A percentile compares a stretch with the other conserved stretches of the same genome.
phyloP scores from a whole-genome alignment of 2,113 vertebrate genomes.

The Crotalus helleri region DNA sequence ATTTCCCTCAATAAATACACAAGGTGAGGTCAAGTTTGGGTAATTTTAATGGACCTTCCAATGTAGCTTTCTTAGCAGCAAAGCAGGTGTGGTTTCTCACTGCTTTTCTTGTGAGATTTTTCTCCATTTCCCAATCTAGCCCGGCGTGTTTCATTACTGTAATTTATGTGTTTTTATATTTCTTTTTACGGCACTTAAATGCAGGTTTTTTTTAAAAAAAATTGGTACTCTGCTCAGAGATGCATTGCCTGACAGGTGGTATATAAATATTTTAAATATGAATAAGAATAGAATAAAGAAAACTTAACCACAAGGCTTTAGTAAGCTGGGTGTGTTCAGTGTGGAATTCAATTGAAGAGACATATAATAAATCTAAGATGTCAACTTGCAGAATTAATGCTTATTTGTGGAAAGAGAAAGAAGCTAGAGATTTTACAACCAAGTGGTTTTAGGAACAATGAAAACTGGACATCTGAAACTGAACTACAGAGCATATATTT shows the following conservation, averaged over 20 bases:
- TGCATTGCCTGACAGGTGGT: not conserved
- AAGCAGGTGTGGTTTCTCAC: not conserved
- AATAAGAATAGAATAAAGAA: constrained; percentile 65
- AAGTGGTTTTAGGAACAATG: not conserved
- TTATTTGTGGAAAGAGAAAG: not conserved
- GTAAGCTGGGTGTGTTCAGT: constrained; percentile 58
- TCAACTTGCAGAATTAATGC: constrained; percentile 39
- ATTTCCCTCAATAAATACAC: not conserved
- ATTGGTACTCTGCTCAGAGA: not conserved
- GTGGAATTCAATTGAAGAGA: constrained; percentile 57
- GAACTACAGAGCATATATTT: not conserved
- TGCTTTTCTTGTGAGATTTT: not conserved
- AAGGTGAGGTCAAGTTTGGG: not conserved
- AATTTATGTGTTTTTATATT: not conserved
- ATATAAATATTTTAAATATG: not conserved
- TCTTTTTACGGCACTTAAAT: not conserved
- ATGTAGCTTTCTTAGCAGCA: not conserved
- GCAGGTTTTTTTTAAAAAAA: not conserved
- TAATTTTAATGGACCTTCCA: not conserved
- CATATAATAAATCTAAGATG: constrained; percentile 36
- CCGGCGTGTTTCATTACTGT: not conserved
- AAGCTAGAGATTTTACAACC: not conserved
- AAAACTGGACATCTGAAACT: not conserved
- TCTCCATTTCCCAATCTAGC: not conserved
- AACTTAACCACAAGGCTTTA: constrained; percentile 63